Base-by-base conservation (phyloP, 2,797 vertebrate genomes). In the Choloepus didactylus region DNA sequence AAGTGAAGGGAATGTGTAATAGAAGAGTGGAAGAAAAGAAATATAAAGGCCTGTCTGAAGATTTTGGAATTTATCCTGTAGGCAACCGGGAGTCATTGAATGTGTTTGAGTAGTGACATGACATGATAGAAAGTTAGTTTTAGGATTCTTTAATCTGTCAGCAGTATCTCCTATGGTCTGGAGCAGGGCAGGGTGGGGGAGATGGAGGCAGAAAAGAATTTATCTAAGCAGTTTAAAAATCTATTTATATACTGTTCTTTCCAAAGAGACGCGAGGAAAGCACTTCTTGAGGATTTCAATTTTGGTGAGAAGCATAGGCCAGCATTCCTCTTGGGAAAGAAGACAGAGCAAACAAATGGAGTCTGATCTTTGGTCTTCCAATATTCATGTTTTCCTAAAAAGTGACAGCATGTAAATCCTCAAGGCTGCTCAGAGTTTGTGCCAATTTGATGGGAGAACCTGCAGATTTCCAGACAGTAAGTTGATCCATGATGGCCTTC, bases 301-400 rank as follows among this genome's bases (percentile, higher is more conserved):
- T 96, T 93, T 93, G 87, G 51, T 91, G 54, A 95, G 64, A 95
- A 88, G 38, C 21, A 16, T 70, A 27, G 49, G 75, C 87, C 82
- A 80, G 67, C 46, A 72, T 82, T 93, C 44, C 79, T 94, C 77
- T 76, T 3, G 29, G 77, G 60, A 95, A 97, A 93, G 86, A 93
- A 91, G 95, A 93, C 86, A 83, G 38, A 2, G 82, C 79, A 89
- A 94, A 95, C 69, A 89, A 88, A 81, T 19, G 69, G 49, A 93
- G 85, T 88, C 82, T 85, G 81, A 64, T 56, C 83, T 84, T 77
- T 73, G 56, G 92, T 86, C 35, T 84, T 95, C 85, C 64, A 64
- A 94, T 88, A 96, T 95, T 95, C 94, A 95, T 93, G 79, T 94
- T 97, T 97, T 95, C 90, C 95, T 97, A 88, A 86, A 91, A 93